Conservation (phyloP, 2,113 vertebrate species). For the Acanthisitta chloris region DNA sequence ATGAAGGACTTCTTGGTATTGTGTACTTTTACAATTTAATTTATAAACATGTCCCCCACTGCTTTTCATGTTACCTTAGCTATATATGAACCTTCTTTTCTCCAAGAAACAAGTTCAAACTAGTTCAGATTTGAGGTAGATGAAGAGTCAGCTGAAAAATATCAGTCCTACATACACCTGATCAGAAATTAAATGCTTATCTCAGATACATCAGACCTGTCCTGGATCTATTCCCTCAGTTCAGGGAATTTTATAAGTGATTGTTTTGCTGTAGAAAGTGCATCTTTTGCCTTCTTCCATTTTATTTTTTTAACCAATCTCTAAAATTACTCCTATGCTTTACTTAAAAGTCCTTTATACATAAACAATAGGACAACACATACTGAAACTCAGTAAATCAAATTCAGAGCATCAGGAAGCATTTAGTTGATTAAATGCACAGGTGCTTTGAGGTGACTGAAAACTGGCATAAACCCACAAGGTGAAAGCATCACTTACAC, state of each 20-base stretch:
- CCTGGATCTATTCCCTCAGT: neutral
- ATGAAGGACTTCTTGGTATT: neutral
- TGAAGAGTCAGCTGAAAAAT: neutral
- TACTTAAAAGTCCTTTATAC: neutral
- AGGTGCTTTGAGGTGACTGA: neutral
- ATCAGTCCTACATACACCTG: neutral
- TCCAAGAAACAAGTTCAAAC: neutral
- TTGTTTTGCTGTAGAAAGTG: neutral
- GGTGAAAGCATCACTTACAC: neutral
- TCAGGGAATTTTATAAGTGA: neutral
- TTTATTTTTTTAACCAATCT: neutral
- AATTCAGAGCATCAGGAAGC: neutral
- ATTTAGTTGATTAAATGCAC: neutral
- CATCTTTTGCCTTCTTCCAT: fast-evolving
- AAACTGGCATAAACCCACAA: neutral
- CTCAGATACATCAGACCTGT: neutral
- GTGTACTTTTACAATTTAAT: neutral
- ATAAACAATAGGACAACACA: neutral
- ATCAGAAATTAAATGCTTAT: neutral
- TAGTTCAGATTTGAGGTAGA: neutral
- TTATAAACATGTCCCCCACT: neutral
- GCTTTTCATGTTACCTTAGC: neutral
- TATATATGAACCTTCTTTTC: neutral
- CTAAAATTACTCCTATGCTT: neutral
- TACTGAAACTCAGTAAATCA: neutral